phyloP scores from a whole-genome alignment of 1,140 invertebrate species.

The Phenacoccus solenopsis region DNA sequence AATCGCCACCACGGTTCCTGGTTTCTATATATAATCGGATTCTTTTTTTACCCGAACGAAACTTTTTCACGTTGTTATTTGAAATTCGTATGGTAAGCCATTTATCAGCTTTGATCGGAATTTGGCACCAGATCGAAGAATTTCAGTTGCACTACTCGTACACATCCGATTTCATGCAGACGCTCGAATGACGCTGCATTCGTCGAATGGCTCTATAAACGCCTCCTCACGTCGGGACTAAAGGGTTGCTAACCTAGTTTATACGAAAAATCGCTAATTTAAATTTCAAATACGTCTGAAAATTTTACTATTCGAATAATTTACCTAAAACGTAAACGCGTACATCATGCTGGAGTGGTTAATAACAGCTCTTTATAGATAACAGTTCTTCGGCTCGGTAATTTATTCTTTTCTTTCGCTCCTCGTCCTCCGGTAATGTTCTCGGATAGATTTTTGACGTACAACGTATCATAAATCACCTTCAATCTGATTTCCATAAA shows the following conservation, averaged over 20 bases:
- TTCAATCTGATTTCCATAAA: not conserved
- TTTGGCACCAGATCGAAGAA: not conserved
- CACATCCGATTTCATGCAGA: not conserved
- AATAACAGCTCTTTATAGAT: not conserved
- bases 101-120: not conserved
- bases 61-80: not conserved
- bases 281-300: not conserved
- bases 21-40: not conserved
- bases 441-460: not conserved
- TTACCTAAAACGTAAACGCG: not conserved
- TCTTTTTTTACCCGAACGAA: not conserved
- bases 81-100: not conserved
- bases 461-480: not conserved
- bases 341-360: not conserved
- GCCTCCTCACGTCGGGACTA: no score
- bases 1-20: not conserved
- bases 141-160: not conserved
- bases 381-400: not conserved
- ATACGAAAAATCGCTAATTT: not conserved
- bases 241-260: no score
- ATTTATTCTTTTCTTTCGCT: not conserved
- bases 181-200: not conserved
- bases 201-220: no score
- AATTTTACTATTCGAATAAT: not conserved
- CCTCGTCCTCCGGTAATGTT: not conserved